Evolutionary conservation across 2,888 invertebrate species (phyloP), one percentile per base, ranked within the genome.

Genomic region (Scaeva pyrastri): DNA sequence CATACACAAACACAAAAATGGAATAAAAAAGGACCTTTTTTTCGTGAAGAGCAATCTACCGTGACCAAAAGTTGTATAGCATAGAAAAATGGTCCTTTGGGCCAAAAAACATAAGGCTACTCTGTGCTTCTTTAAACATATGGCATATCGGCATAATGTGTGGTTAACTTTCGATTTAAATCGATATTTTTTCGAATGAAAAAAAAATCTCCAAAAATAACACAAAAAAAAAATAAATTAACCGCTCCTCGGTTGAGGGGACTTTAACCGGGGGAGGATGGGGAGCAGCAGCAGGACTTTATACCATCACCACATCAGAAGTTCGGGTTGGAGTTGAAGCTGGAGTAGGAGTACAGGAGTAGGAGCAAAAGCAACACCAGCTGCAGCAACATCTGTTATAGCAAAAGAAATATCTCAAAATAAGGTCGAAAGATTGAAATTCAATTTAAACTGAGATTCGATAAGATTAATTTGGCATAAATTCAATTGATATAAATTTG

Each of bases 151-250:
- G 64, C 75, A 79, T 68, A 52, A 39, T 79, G 64, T 84, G 84
- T 79, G 84, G 79, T 84, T 84, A 79, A 79, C 75, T 84, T 79
- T 79, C 71, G 75, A 72, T 71, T 84, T 75, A 84, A 79, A 71
- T 84, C 71, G 79, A 82, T 77, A 82, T 81, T 66, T 60, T 45
- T 56, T 58, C 6, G 6, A 64, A 31, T 43, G 21, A 16, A 56
- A 55, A 26, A 5, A 56, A 4, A 45, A 43, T 58, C n/a, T n/a
- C 31, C 6, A 31, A 19, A 14, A 14, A 14, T 43, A 14, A 56
- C 3, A 41, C 10, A n/a, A 16, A 48, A 71, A 64, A 71, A 76
- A 52, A 43, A 56, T 71, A 58, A 52, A 58, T 79, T 84, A 71
- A 74, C 78, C 71, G 39, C 56, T 48, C 14, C 12, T 48, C 62